Base-by-base conservation (phyloP, 1,140 invertebrate species). In the Temnothorax nylanderi region DNA sequence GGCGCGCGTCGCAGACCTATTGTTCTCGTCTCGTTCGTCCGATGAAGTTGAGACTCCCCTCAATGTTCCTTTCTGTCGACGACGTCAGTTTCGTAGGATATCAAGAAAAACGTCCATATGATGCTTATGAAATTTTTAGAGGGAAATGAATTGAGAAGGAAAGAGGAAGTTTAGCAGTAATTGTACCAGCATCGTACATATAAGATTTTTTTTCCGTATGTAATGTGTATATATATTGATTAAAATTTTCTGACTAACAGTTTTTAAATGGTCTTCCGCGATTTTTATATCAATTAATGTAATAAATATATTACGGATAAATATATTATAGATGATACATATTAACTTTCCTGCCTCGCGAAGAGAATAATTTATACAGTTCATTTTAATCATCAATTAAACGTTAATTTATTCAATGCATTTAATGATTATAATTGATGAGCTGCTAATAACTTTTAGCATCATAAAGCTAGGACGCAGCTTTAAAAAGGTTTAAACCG, bases 1-100 rank as follows among this genome's bases (percentile, higher is more conserved):
- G 21, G 34, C 41, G 44, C 41, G 41, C 13, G 11, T n/a, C 3
- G 71, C 37, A 44, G 65, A 72, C 58, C 26, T 64, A 60, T 76
- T 76, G 80, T 84, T 74, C 37, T 47, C 41, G 21, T 26, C 26
- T 26, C 26, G 26, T 26, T 26, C 26, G 26, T 47, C n/a, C 26
- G 26, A 69, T 54, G 77, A 81, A 81, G 34, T 81, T 44, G 64
- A 80, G 13, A 69, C 26, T 78, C 7, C 41, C 11, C 6, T 64
- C 37, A 26, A 64, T 64, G 21, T 47, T 44, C 7, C 18, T 78
- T 78, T 78, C 10, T 32, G 10, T 32, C 56, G 41, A 32, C 18
- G 58, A 78, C 18, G n/a, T 65, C 2, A 11, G 1, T 78, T 64
- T 47, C 21, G 21, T 47, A 7, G 32, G 18, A 16, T 78, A 78